These are phyloP conservation scores for Thamnophis elegans DNA, from an alignment of 2,797 vertebrate genomes.

Conservation along the genomic window DNA sequence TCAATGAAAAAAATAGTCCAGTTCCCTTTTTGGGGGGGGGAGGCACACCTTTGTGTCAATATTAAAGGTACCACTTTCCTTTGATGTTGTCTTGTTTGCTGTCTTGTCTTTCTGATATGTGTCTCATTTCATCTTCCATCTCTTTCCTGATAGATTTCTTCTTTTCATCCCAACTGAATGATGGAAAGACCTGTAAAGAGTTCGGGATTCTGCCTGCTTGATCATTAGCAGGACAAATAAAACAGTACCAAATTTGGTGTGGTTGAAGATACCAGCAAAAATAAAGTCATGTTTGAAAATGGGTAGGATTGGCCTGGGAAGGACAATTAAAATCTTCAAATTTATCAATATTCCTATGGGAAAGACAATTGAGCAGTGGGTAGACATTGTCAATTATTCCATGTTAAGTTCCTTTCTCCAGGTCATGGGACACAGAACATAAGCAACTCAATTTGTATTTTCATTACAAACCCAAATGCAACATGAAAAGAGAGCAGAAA, in stretches of 20 bases:
- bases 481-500: neutral
- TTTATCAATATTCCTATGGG: neutral
- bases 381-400: neutral
- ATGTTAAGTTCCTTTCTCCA: neutral
- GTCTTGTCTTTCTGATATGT: neutral
- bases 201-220: neutral
- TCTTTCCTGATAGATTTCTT: neutral
- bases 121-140: neutral
- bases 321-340: neutral
- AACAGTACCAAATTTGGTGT: neutral
- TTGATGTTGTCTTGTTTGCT: neutral
- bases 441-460: neutral
- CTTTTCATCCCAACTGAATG: neutral
- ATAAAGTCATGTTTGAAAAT: neutral
- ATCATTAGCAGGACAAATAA: neutral
- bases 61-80: neutral
- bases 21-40: neutral
- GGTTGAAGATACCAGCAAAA: neutral
- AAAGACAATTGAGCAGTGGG: neutral
- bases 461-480: neutral
- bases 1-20: neutral
- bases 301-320: neutral
- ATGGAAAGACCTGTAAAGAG: neutral
- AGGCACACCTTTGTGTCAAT: neutral
- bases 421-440: neutral